Base-by-base conservation (phyloP, 2,797 vertebrate species). In the Merluccius polli region DNA sequence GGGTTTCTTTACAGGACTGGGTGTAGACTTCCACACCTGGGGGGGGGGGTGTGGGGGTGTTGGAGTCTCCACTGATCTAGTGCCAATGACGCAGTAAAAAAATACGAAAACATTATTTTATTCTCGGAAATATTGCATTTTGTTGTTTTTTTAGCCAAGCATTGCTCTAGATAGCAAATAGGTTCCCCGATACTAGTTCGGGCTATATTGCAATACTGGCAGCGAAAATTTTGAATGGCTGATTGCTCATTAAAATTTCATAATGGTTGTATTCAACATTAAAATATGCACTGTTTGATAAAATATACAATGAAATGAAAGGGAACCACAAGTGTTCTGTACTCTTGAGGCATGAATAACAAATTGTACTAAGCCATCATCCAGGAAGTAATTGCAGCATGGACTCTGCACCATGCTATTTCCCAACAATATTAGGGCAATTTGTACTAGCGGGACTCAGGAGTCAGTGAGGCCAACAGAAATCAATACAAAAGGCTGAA, bases 401-500 rank as follows among this genome's bases (percentile, higher is more conserved):
- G 78, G 83, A 74, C 74, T 81, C 79, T 74, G 77, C 84, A 72
- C 74, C 31, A 32, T n/a, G 79, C 79, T 72, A 73, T 79, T 84
- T 82, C 78, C 83, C 79, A 79, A 86, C 83, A 87, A 87, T 86
- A 84, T 79, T 81, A 84, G 84, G 78, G 87, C 84, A 89, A 89
- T 89, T 90, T 88, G 84, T 84, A 83, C 77, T 63, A 31, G 77
- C 84, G 81, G 71, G 80, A 85, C 80, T 84, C 79, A 78, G 82
- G 86, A 86, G 81, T 81, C 82, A 29, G 75, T 33, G 73, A 82
- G 81, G 83, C 83, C 83, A 84, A 73, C 86, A 75, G 71, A 90
- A 91, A 91, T 91, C 90, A 88, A 91, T 89, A 84, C 32, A 84
- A 82, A 84, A 88, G 74, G 77, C 79, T 73, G 76, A 79, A 76